Percentiles rank a stretch among this genome's conserved stretches.
phyloP scores from a whole-genome alignment of 2,113 vertebrate species.

The Cebidichthys violaceus region DNA sequence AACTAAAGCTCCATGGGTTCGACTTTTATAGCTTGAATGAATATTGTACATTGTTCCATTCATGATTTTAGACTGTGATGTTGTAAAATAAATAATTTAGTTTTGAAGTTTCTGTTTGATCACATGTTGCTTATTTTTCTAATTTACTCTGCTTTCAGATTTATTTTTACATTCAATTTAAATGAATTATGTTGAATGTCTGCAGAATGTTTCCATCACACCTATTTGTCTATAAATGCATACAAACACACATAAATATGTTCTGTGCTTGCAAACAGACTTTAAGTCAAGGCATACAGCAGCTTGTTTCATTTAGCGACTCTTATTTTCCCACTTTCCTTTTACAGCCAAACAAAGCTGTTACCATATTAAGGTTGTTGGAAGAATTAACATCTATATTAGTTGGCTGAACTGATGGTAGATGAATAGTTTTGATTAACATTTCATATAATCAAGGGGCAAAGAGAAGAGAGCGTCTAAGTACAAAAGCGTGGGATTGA shows the following conservation, averaged over 20 bases:
- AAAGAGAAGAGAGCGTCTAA: constrained; percentile 21
- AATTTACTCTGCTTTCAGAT: no score
- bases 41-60: not conserved
- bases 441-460: constrained; percentile 32
- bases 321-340: constrained; percentile 35
- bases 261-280: constrained; percentile 15
- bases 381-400: constrained; percentile 47
- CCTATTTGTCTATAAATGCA: not conserved
- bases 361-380: constrained; percentile 6
- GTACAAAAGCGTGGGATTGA: constrained; percentile 5
- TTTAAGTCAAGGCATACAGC: constrained; percentile 25
- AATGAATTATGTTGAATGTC: not conserved
- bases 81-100: not conserved
- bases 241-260: not conserved
- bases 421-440: constrained; percentile 48
- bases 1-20: not conserved
- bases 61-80: not conserved
- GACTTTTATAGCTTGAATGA: not conserved
- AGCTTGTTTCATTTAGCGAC: constrained; percentile 38
- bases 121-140: not conserved
- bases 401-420: constrained; percentile 30
- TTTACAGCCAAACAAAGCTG: constrained; percentile 24
- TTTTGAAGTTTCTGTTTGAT: not conserved
- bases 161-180: not conserved
- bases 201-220: not conserved